A percentile compares a stretch with the other conserved stretches of the same genome.
Evolutionary conservation across 1,140 invertebrate genomes (phyloP).

Genomic region (Nephila pilipes): DNA sequence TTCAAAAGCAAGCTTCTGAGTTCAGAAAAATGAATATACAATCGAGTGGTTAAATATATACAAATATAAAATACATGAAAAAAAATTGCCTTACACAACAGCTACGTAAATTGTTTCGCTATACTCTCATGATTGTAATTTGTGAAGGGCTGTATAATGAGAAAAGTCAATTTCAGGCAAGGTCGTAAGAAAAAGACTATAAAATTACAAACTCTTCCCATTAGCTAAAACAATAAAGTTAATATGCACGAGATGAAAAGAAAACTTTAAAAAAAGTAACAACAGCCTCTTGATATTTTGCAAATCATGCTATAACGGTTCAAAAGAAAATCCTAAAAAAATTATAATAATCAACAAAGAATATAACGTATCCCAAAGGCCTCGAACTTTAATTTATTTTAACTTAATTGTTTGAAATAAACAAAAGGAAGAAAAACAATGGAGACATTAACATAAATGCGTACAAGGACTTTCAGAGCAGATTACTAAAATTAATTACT

Average conservation of each 20-base stretch:
- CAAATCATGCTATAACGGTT: neutral
- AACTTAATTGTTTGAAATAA: constrained; percentile 48
- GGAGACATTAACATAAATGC: constrained; percentile 34
- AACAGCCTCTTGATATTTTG: neutral
- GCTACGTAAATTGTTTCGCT: too few relatives aligned
- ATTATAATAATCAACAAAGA: neutral
- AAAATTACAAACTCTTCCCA: neutral
- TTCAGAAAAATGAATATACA: too few relatives aligned
- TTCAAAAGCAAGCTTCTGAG: too few relatives aligned
- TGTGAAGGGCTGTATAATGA: neutral
- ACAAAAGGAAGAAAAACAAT: constrained; percentile 13
- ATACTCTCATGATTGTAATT: too few relatives aligned
- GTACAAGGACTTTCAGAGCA: constrained; percentile 29
- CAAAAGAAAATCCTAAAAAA: neutral
- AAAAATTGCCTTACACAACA: too few relatives aligned
- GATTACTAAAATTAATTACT: constrained; percentile 52
- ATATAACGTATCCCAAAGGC: neutral
- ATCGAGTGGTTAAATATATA: too few relatives aligned
- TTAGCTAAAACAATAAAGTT: neutral
- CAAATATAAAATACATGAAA: too few relatives aligned
- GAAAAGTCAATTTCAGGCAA: neutral
- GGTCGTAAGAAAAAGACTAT: neutral
- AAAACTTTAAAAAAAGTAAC: neutral
- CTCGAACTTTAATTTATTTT: constrained; percentile 36
- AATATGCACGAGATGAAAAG: neutral